Evolutionary conservation across 2,113 vertebrate species (phyloP).

Genomic region (Meles meles): DNA sequence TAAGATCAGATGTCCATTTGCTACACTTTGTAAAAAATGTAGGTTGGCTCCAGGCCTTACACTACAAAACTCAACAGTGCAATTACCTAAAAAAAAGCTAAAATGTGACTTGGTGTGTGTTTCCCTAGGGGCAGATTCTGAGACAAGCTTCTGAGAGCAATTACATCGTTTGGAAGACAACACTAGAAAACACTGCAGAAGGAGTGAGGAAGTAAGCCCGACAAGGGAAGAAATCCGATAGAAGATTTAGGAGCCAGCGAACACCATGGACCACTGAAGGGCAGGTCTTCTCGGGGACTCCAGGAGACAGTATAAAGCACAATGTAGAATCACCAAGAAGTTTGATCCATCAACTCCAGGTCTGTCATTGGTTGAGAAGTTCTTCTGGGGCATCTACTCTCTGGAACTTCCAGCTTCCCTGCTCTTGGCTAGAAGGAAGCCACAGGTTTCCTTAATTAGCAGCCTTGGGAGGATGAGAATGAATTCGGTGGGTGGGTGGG

Average conservation of each 20-base stretch:
- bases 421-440: neutral
- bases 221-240: neutral
- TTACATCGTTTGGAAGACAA: neutral
- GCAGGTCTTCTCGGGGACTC: no score
- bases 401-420: neutral
- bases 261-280: rapidly evolving
- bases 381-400: neutral
- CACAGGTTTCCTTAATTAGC: neutral
- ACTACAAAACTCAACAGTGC: neutral
- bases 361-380: neutral
- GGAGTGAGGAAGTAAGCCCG: no score
- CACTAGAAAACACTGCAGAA: neutral
- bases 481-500: no score
- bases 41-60: neutral
- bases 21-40: neutral
- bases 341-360: neutral
- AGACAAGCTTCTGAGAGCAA: neutral
- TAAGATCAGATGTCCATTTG: neutral
- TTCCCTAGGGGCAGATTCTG: neutral
- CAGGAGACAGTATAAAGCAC: no score
- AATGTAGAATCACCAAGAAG: neutral
- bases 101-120: neutral
- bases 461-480: neutral
- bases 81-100: neutral
- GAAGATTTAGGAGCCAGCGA: neutral